These are phyloP conservation scores for Megaleporinus macrocephalus DNA, from an alignment of 2,113 vertebrate species.

Conservation along the genomic window DNA sequence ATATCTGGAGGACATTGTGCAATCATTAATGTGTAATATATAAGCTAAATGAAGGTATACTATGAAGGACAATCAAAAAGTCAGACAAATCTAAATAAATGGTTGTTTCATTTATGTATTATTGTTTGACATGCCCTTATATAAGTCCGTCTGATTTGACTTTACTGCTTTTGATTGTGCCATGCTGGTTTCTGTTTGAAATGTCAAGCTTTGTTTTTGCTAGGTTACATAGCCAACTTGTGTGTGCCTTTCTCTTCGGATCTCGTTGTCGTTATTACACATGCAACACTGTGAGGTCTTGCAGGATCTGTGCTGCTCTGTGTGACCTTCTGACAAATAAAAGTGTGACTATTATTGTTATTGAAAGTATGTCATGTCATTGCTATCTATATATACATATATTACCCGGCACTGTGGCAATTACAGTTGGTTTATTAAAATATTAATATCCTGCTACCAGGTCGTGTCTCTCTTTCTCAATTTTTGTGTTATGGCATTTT, in stretches of 20 bases:
- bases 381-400: not conserved
- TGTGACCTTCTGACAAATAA: slow-evolving; percentile 31
- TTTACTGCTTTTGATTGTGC: slow-evolving; percentile 14
- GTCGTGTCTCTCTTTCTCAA: not conserved
- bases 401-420: slow-evolving; percentile 12
- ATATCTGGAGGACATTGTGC: not conserved
- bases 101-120: slow-evolving; percentile 15
- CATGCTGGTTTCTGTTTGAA: slow-evolving; percentile 38
- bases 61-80: slow-evolving; percentile 52
- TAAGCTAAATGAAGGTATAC: not conserved
- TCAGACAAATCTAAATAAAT: slow-evolving; percentile 10
- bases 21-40: slow-evolving; percentile 14
- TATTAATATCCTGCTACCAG: slow-evolving; percentile 4
- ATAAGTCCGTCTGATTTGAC: slow-evolving; percentile 12
- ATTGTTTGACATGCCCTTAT: slow-evolving; percentile 27
- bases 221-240: slow-evolving; percentile 39
- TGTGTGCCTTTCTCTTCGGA: slow-evolving; percentile 50
- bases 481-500: not conserved
- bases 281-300: slow-evolving; percentile 49
- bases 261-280: slow-evolving; percentile 36
- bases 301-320: slow-evolving; percentile 40
- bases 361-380: slow-evolving; percentile 36
- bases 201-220: slow-evolving; percentile 31
- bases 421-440: slow-evolving; percentile 26
- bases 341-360: slow-evolving; percentile 44